phyloP scores from a whole-genome alignment of 2,797 vertebrate genomes.

The Melanotaenia maccullochi region DNA sequence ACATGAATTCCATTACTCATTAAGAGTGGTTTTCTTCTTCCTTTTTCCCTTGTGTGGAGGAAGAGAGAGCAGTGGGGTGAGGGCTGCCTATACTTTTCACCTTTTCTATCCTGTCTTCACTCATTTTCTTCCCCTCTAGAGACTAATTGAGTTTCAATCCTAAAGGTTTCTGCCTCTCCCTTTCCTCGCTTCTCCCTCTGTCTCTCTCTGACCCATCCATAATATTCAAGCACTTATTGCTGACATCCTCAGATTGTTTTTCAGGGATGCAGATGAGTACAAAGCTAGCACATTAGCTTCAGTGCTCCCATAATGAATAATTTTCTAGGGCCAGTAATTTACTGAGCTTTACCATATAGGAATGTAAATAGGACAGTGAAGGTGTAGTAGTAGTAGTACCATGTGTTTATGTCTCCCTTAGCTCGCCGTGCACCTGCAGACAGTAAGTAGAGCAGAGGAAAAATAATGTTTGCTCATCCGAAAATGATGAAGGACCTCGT shows the following conservation, averaged over 20 bases:
- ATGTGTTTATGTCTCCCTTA: slow-evolving; percentile 34
- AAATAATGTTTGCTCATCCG: slow-evolving; percentile 51
- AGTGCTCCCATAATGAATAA: neutral
- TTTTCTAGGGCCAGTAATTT: slow-evolving; percentile 6
- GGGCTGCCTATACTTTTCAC: slow-evolving; percentile 53
- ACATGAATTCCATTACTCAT: slow-evolving; percentile 49
- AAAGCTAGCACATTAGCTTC: neutral
- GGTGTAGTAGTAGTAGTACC: slow-evolving; percentile 8
- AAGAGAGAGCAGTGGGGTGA: slow-evolving; percentile 31
- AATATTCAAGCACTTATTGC: slow-evolving; percentile 6
- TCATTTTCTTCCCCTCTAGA: slow-evolving; percentile 16
- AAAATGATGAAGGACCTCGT: slow-evolving; percentile 58
- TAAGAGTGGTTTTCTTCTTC: slow-evolving; percentile 20
- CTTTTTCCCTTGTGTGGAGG: slow-evolving; percentile 21
- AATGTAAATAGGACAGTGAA: slow-evolving; percentile 30
- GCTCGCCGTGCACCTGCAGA: slow-evolving; percentile 64
- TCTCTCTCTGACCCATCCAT: slow-evolving; percentile 32
- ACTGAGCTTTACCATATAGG: neutral
- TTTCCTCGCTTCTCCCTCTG: slow-evolving; percentile 42
- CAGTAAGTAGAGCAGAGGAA: slow-evolving; percentile 65
- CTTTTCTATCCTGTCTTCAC: slow-evolving; percentile 38
- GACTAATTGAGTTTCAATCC: slow-evolving; percentile 28
- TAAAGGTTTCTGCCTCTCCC: slow-evolving; percentile 42
- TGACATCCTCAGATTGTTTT: slow-evolving; percentile 14
- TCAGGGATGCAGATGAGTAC: slow-evolving; percentile 10